phyloP scores from a whole-genome alignment of 2,888 invertebrate genomes.

The Prosopocoilus inquinatus region DNA sequence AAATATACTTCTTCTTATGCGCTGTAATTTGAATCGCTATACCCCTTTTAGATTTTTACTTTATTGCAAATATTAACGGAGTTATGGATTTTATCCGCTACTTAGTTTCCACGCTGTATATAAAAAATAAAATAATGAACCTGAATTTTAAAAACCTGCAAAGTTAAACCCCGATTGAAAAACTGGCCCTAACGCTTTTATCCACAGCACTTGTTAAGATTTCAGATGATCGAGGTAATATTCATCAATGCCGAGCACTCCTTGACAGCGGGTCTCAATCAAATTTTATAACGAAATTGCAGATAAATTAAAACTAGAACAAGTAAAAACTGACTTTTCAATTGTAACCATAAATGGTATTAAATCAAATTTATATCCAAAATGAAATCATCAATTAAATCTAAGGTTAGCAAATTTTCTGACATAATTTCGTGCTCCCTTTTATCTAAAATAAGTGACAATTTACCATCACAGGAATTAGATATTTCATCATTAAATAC shows the following conservation, averaged over 20 bases:
- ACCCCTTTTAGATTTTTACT: too few species aligned
- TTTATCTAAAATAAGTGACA: neutral
- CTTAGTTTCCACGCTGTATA: too few species aligned
- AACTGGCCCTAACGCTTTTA: slow-evolving; percentile 5
- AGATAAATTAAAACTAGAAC: slow-evolving; percentile 7
- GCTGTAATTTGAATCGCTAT: too few species aligned
- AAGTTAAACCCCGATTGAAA: too few species aligned
- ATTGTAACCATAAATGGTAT: neutral
- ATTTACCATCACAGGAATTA: neutral
- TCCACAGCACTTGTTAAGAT: slow-evolving; percentile 16
- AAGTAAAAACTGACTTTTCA: neutral
- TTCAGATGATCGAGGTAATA: neutral
- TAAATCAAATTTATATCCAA: neutral
- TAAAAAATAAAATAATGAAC: too few species aligned
- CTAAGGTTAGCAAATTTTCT: neutral
- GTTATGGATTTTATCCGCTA: too few species aligned
- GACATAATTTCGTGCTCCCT: neutral
- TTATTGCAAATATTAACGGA: too few species aligned
- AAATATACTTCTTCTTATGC: too few species aligned
- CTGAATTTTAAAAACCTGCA: too few species aligned
- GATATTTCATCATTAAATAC: neutral
- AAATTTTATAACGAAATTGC: slow-evolving; percentile 19
- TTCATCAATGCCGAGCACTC: slow-evolving; percentile 12
- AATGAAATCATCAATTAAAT: neutral
- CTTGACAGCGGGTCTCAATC: slow-evolving; percentile 22